phyloP scores from a whole-genome alignment of 2,888 invertebrate species.

The Danaus chrysippus region DNA sequence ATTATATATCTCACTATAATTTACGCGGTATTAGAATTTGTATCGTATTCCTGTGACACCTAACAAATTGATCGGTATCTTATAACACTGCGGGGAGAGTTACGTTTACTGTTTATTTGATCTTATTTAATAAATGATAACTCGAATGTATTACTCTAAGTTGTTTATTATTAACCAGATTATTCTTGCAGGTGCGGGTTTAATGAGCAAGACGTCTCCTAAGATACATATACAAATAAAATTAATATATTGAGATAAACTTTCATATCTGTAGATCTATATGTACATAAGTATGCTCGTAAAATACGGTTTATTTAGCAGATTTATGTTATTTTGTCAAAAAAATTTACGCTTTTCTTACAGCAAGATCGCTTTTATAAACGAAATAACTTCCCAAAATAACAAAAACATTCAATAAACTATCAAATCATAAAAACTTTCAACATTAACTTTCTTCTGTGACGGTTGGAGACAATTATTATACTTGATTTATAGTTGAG shows the following conservation, averaged over 20 bases:
- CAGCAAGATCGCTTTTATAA: no score
- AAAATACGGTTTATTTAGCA: no score
- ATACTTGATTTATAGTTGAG: background rate
- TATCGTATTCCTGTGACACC: slow-evolving; percentile 32
- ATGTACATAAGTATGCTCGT: no score
- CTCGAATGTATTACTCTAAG: slow-evolving; percentile 22
- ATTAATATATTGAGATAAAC: no score
- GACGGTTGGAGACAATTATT: background rate
- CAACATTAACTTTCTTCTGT: background rate
- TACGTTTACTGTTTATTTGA: slow-evolving; percentile 27
- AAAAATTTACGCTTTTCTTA: no score
- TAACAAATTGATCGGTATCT: slow-evolving; percentile 35
- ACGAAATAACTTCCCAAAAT: background rate
- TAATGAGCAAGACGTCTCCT: background rate
- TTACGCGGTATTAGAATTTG: slow-evolving; percentile 27
- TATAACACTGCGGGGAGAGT: slow-evolving; percentile 28
- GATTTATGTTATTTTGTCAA: no score
- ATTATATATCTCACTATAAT: slow-evolving; percentile 27
- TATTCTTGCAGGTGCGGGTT: background rate
- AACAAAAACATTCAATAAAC: background rate
- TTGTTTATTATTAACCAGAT: slow-evolving; percentile 7
- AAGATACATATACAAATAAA: no score
- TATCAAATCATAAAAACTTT: background rate
- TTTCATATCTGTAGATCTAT: no score
- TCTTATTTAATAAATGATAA: slow-evolving; percentile 31